Evolutionary conservation across 2,113 vertebrate species (phyloP).

Genomic region (Eretmochelys imbricata): DNA sequence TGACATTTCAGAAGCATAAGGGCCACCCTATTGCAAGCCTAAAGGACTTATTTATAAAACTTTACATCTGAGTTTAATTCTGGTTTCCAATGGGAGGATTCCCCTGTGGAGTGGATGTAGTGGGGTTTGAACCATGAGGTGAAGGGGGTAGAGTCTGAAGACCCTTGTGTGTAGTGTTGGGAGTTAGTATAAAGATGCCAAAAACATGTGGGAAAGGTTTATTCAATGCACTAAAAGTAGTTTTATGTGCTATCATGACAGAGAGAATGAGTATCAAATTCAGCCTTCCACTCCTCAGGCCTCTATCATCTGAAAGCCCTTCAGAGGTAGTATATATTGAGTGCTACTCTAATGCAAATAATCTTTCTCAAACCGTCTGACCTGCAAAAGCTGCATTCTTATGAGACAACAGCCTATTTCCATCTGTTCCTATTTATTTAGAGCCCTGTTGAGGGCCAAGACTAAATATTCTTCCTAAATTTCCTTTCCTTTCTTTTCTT

Average conservation of each 20-base stretch:
- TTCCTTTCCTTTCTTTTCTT: not conserved
- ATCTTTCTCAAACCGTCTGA: not conserved
- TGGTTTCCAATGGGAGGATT: not conserved
- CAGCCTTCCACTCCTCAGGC: not conserved
- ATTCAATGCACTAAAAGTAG: not conserved
- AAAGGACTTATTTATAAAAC: not conserved
- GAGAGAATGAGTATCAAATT: not conserved
- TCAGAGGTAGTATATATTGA: rapidly evolving
- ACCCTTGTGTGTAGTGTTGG: not conserved
- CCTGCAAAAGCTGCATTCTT: not conserved
- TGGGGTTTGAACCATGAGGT: not conserved
- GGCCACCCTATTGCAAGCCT: rapidly evolving
- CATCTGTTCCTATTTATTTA: not conserved
- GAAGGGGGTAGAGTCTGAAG: not conserved
- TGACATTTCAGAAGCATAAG: not conserved
- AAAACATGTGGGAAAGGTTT: not conserved
- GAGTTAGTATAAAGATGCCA: not conserved
- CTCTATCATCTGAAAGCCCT: not conserved
- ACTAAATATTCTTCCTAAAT: not conserved
- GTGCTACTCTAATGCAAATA: not conserved
- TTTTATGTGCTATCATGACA: not conserved
- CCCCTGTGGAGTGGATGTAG: rapidly evolving
- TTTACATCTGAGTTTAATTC: not conserved
- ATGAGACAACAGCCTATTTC: not conserved
- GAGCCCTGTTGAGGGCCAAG: not conserved